Evolutionary conservation across 2,888 invertebrate genomes (phyloP).

Genomic region (Macrophya alboannulata): DNA sequence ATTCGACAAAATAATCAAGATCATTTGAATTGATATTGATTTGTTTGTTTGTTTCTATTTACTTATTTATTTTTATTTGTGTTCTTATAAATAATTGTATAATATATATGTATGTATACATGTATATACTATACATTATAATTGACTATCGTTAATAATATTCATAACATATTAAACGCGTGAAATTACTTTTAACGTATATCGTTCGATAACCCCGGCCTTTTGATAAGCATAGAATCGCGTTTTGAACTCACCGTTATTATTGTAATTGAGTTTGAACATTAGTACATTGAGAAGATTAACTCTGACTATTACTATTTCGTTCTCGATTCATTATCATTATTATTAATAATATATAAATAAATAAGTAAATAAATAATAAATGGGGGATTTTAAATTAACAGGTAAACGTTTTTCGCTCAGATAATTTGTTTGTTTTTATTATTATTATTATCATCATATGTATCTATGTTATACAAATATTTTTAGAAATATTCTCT

Average conservation of each 20-base stretch:
- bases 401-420: not conserved
- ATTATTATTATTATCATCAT: not conserved
- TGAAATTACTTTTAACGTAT: not conserved
- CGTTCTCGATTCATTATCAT: not conserved
- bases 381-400: not conserved
- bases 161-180: not conserved
- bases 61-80: too few species aligned
- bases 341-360: not conserved
- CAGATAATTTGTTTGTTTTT: not conserved
- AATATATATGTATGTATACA: too few species aligned
- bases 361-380: not conserved
- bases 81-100: too few species aligned
- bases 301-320: not conserved
- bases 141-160: not conserved
- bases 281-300: not conserved
- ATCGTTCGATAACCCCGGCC: not conserved
- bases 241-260: not conserved
- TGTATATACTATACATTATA: not conserved
- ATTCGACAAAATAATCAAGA: not conserved
- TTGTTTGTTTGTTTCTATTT: not conserved
- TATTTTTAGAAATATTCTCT: conserved; percentile 8
- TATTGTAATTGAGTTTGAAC: not conserved
- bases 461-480: not conserved
- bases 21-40: not conserved
- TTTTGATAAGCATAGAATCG: not conserved